Conservation (phyloP, 2,888 invertebrate genomes). For the Scaptomyza parva region DNA sequence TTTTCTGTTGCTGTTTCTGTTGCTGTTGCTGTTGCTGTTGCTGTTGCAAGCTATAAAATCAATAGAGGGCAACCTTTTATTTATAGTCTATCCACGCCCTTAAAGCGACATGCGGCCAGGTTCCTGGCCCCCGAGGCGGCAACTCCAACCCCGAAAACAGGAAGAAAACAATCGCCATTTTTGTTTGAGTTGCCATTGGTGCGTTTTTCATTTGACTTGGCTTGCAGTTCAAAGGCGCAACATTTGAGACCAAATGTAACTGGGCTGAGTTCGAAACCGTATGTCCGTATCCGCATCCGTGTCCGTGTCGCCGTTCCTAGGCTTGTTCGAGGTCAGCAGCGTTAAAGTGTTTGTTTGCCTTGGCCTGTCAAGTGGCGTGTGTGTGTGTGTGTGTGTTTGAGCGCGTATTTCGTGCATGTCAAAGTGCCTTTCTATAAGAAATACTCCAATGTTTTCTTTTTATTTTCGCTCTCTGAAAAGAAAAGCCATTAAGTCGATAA, state of each 20-base stretch:
- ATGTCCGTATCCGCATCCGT: not conserved
- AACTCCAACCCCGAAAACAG: conserved; percentile 27
- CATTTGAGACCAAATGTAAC: conserved; percentile 1
- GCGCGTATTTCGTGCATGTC: conserved; percentile 63
- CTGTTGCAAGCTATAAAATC: conserved; percentile 60
- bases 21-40: conserved; percentile 6
- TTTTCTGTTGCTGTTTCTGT: not conserved
- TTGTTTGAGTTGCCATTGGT: conserved; percentile 68
- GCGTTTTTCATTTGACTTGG: conserved; percentile 79
- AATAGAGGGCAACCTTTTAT: conserved; percentile 74
- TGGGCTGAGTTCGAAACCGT: conserved; percentile 2
- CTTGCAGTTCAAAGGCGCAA: conserved; percentile 78
- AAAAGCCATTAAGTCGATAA: conserved; percentile 80
- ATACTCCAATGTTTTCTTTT: conserved; percentile 38
- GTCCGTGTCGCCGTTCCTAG: conserved; percentile 11
- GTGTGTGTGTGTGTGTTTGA: conserved; percentile 13
- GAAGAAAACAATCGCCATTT: conserved; percentile 66
- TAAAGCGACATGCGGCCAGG: conserved; percentile 30
- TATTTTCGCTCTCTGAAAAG: conserved; percentile 38
- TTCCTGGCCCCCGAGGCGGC: conserved; percentile 14
- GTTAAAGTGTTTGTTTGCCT: conserved; percentile 50
- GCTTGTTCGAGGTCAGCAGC: conserved; percentile 63
- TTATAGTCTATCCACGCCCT: conserved; percentile 69
- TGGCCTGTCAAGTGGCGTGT: conserved; percentile 66
- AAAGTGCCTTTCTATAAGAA: conserved; percentile 71